Base-by-base conservation (phyloP, 1,140 invertebrate genomes). In the Zophobas morio region DNA sequence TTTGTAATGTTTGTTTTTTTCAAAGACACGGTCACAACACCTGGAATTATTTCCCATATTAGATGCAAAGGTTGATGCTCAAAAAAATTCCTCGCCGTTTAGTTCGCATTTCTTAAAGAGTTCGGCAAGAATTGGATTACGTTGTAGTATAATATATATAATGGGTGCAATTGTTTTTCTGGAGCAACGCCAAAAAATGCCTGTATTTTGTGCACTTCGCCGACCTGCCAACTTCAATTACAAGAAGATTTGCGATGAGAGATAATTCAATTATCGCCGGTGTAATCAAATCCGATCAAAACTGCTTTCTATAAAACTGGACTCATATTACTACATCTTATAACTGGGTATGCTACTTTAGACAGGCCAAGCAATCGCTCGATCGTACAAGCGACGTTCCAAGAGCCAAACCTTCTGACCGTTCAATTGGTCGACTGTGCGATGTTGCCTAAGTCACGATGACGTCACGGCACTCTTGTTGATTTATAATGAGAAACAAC, bases 401-500 rank as follows among this genome's bases (percentile, higher is more conserved):
- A 75, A 72, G n/a, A 72, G 76, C 60, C 73, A 72, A 73, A 42
- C 40, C 35, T 20, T 32, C 6, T 51, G 46, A 49, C 8, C 37
- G 37, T 49, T 60, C 56, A n/a, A 35, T 46, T 78, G 76, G 72
- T 20, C 60, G 33, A 66, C 42, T 75, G 74, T 80, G 74, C 81
- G 74, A 76, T 75, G 80, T 82, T 83, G 81, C 80, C 81, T 70
- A 76, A 56, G 54, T 66, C 36, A 46, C 57, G 49, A 63, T 84
- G 82, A 84, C 82, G 84, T 84, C 82, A 84, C 82, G 49, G 40
- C 73, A 79, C 81, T 80, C 78, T 81, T 81, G 76, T 84, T 84
- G 83, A 84, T 84, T 84, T 84, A 84, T 82, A 84, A 84, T 83
- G 83, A 84, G 83, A 83, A 84, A 84, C 80, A 82, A 78, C 78